phyloP scores from a whole-genome alignment of 2,888 invertebrate species.

The Heliconius aoede region DNA sequence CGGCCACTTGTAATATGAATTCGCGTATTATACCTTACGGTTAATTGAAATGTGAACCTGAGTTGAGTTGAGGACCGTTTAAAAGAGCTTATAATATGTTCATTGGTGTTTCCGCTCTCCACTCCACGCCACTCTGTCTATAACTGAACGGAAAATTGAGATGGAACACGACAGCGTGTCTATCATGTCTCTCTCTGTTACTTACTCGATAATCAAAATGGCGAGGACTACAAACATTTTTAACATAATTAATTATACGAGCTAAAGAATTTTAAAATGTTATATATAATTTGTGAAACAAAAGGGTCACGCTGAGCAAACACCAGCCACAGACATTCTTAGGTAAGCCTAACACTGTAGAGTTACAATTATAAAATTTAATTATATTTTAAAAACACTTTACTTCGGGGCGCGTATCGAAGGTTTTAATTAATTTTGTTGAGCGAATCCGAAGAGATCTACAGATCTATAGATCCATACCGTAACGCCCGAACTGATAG shows the following conservation, averaged over 20 bases:
- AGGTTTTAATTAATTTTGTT: constrained; percentile 49
- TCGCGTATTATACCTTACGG: too few species aligned
- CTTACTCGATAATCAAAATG: too few species aligned
- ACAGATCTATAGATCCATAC: constrained; percentile 45
- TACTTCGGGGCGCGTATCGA: constrained; percentile 17
- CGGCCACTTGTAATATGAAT: too few species aligned
- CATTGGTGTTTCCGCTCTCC: too few species aligned
- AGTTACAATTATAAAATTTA: constrained; percentile 8
- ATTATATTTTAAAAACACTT: constrained; percentile 19
- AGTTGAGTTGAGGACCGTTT: not conserved
- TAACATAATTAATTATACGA: too few species aligned
- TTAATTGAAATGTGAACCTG: not conserved
- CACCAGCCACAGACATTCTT: not conserved
- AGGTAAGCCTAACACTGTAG: not conserved
- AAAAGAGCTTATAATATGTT: not conserved
- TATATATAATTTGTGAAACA: too few species aligned
- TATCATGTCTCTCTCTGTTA: not conserved
- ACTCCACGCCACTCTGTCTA: too few species aligned
- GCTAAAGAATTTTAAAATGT: too few species aligned
- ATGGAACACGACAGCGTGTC: not conserved
- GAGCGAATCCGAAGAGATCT: constrained; percentile 42
- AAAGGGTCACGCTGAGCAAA: not conserved
- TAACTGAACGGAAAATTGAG: not conserved
- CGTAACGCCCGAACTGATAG: constrained; percentile 50
- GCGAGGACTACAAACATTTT: too few species aligned